Base-by-base conservation (phyloP, 2,797 vertebrate species). In the Gastrophryne carolinensis region DNA sequence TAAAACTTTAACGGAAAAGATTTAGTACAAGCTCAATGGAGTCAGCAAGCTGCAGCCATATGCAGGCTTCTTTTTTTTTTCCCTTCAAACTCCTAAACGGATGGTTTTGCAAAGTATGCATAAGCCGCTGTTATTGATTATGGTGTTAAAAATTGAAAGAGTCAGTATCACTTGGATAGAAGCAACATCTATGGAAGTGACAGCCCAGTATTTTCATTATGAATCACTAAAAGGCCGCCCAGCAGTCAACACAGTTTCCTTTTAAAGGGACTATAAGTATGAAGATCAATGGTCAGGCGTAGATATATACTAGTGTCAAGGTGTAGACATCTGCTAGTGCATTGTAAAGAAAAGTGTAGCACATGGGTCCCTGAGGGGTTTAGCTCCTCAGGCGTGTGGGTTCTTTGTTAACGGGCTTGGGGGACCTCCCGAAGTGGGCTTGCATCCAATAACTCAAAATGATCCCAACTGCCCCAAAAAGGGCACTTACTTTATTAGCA, bases 1-100 rank as follows among this genome's bases (percentile, higher is more conserved):
- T 98, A 98, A 98, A 99, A 99, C 95, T 98, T 98, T 96, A 96
- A 95, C 94, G 93, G 90, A 80, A 89, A 93, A 95, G 97, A 99
- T 98, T 97, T 98, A 99, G 91, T 95, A 94, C 89, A 87, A 91
- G 92, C 87, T 89, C 90, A 89, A 90, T 94, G 91, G 94, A 96
- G 94, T 95, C 96, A 96, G 95, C 94, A 95, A 96, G 94, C 93
- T 93, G 94, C 94, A 95, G 93, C 92, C 92, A 90, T 94, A 92
- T 94, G 94, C 94, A 94, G 92, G 92, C 15, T 44, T 44, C 4
- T 44, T 41, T 39, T 15, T 95, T 94, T 95, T 94, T 93, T 90
- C n/a, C n/a, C 90, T 86, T 88, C 84, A 52, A 94, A 96, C 92
- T 96, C 95, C 94, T 92, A 95, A 97, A 97, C 94, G 94, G 95